Percentiles rank a stretch among this genome's conserved stretches.
These are phyloP conservation scores for Zaprionus camerounensis DNA, from an alignment of 1,140 invertebrate genomes.

Conservation along the genomic window DNA sequence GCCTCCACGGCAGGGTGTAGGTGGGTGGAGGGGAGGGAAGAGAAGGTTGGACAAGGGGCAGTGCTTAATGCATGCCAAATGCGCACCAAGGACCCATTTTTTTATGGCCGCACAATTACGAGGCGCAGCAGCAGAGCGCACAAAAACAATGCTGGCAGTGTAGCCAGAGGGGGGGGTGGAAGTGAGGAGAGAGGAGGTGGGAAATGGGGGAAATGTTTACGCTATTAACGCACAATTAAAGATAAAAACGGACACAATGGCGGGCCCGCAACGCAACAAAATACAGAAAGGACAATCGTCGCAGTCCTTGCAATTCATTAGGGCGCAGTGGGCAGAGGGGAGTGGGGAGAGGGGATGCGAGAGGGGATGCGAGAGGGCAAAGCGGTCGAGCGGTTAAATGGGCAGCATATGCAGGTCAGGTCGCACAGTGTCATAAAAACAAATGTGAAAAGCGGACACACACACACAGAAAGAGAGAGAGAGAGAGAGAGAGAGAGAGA, in stretches of 20 bases:
- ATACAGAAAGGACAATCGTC: constrained; percentile 44
- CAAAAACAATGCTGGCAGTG: constrained; percentile 15
- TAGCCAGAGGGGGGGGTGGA: background rate
- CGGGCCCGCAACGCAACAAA: constrained; percentile 22
- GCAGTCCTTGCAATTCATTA: constrained; percentile 70
- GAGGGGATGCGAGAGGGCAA: background rate
- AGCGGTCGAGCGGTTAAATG: constrained; percentile 21
- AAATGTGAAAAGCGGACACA: constrained; percentile 60
- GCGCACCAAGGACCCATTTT: constrained; percentile 68
- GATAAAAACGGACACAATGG: constrained; percentile 67
- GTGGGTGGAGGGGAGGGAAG: background rate
- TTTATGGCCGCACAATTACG: constrained; percentile 62
- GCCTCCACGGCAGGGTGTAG: background rate
- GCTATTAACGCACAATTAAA: constrained; percentile 82
- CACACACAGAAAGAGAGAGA: background rate
- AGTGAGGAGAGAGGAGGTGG: background rate
- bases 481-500: constrained; percentile 12
- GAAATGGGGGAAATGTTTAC: constrained; percentile 70
- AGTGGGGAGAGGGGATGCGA: too few species aligned
- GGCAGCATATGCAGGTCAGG: constrained; percentile 55
- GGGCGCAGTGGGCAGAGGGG: constrained; percentile 2
- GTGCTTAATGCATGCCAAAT: constrained; percentile 65
- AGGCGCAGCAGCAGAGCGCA: constrained; percentile 22
- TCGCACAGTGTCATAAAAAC: constrained; percentile 70
- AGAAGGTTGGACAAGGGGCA: constrained; percentile 1